Evolutionary conservation across 2,113 vertebrate species (phyloP).

Genomic region (Nerophis lumbriciformis): DNA sequence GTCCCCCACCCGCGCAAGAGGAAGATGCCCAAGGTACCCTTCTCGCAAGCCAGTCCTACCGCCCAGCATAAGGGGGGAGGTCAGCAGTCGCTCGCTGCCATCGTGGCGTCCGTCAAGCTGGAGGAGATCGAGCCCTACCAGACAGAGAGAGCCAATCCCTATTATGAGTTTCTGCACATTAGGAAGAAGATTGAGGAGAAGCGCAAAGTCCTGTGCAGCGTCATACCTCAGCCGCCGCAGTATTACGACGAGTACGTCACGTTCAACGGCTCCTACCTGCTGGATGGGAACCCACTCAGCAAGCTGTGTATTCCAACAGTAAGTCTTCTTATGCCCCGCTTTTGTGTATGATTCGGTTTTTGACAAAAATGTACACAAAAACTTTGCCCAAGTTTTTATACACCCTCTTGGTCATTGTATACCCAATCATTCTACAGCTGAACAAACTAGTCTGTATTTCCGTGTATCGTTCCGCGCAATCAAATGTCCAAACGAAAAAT

Average conservation of each 20-base stretch:
- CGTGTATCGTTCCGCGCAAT: no score
- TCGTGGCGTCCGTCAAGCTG: constrained; percentile 93
- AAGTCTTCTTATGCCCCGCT: constrained; percentile 59
- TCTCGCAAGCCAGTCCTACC: constrained; percentile 73
- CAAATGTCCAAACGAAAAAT: no score
- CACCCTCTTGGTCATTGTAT: no score
- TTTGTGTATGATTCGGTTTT: no score
- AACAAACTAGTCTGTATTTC: no score
- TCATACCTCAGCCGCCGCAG: constrained; percentile 94
- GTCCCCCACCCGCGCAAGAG: constrained; percentile 93
- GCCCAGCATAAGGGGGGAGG: constrained; percentile 83
- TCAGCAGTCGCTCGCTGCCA: constrained; percentile 89
- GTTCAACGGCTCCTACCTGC: constrained; percentile 94
- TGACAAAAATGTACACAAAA: no score
- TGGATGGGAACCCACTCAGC: constrained; percentile 97
- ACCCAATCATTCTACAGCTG: no score
- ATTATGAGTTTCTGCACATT: constrained; percentile 97
- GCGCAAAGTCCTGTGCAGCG: constrained; percentile 91
- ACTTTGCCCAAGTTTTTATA: no score
- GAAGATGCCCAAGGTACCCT: constrained; percentile 81
- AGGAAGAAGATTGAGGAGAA: constrained; percentile 96
- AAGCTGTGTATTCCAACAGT: constrained; percentile 98
- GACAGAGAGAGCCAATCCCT: constrained; percentile 94
- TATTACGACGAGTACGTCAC: constrained; percentile 98
- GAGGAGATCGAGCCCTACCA: constrained; percentile 97